Base-by-base conservation (phyloP, 2,888 invertebrate genomes). In the Drosophila suboccidentalis region DNA sequence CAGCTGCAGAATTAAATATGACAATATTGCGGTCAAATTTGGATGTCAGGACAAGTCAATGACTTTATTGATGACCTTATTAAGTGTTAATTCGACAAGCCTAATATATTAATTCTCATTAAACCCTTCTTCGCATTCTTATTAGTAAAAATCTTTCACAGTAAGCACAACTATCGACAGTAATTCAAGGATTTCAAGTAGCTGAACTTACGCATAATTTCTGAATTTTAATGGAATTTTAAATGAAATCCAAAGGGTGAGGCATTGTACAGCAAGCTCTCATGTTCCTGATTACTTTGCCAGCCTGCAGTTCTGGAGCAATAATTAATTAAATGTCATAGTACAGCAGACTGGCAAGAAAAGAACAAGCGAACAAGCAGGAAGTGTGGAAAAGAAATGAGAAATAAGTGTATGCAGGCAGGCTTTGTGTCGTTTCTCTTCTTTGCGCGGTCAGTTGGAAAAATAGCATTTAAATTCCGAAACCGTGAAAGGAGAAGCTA, bases 281-380 rank as follows among this genome's bases (percentile, higher is more conserved):
- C 34, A 57, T 36, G 44, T 44, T 57, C 22, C 46, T 15, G 74
- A 39, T 70, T 64, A 64, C 26, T 26, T 26, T 5, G 5, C 26
- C 26, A 6, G 6, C 26, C 26, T 44, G 26, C 29, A 41, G 44
- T 32, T 54, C 41, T 43, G 44, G 34, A 19, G 59, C 36, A 58
- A 46, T 55, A 67, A 75, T 77, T 77, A 79, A 77, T 77, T 71
- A 75, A 75, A 70, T 62, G 70, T 59, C 60, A 19, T 47, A 17
- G 26, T 17, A 26, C 36, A 68, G 38, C 36, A 50, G 15, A 15
- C 34, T 17, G 22, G 9, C 17, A 41, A 26, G 51, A 59, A 51
- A 68, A 51, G 15, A 4, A 15, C 46, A 32, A 10, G 17, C 29
- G 41, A 8, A n/a, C 22, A 19, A 6, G 17, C 19, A 49, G 29